These are phyloP conservation scores for Agonopterix arenella DNA, from an alignment of 2,888 invertebrate genomes.

Conservation along the genomic window DNA sequence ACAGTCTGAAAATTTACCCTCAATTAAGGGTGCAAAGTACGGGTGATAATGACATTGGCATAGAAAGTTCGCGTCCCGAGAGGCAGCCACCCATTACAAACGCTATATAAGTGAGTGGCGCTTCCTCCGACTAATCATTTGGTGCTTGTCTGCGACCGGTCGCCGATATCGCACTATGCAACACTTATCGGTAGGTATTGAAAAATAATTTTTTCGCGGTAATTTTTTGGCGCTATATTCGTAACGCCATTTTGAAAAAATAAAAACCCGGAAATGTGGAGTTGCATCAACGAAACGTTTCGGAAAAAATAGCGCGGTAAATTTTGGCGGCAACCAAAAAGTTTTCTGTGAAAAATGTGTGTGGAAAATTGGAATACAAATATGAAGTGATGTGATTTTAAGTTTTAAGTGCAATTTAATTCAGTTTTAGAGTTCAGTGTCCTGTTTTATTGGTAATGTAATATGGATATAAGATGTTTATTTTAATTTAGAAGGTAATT, in stretches of 20 bases:
- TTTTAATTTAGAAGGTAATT: no score
- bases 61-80: conserved; percentile 60
- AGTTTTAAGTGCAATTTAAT: no score
- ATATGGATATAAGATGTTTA: no score
- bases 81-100: conserved; percentile 50
- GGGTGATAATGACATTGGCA: conserved; percentile 37
- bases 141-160: conserved; percentile 54
- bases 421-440: no score
- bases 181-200: conserved; percentile 68
- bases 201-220: neutral
- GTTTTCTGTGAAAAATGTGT: no score
- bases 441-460: no score
- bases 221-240: neutral
- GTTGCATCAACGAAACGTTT: neutral
- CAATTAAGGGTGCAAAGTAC: neutral
- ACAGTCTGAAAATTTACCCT: neutral
- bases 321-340: conserved; percentile 15
- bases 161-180: conserved; percentile 57
- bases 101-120: conserved; percentile 65
- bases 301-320: conserved; percentile 13
- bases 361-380: no score
- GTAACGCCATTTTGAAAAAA: neutral
- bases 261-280: neutral
- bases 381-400: no score
- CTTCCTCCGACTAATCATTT: conserved; percentile 57